Conservation (phyloP, 1,140 invertebrate species). For the Neuroterus valhalla region DNA sequence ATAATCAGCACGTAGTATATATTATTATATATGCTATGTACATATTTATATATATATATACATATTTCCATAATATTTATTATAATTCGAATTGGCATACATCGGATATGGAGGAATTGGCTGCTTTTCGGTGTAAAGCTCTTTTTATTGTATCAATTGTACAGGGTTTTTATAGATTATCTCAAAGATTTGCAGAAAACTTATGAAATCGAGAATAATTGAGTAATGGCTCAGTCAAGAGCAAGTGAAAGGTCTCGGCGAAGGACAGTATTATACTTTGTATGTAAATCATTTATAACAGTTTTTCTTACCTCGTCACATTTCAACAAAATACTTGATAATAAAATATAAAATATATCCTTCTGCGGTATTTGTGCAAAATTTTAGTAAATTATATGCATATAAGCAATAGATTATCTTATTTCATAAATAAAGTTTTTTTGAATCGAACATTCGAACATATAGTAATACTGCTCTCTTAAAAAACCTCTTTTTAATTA, state of each 20-base stretch:
- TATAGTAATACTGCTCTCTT: too few relatives aligned
- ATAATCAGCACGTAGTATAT: conserved; percentile 10
- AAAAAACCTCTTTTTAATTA: too few relatives aligned
- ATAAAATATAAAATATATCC: background rate
- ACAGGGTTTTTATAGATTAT: background rate
- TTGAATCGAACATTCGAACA: too few relatives aligned
- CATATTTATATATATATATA: conserved; percentile 2
- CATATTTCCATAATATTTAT: conserved; percentile 26
- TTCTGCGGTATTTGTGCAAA: too few relatives aligned
- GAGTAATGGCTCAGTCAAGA: background rate
- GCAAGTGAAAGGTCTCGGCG: background rate
- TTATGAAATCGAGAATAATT: background rate
- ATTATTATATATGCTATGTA: background rate
- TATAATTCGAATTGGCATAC: conserved; percentile 20
- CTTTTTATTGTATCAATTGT: conserved; percentile 6
- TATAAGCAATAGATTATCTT: too few relatives aligned
- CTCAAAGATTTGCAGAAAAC: background rate
- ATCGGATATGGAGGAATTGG: background rate
- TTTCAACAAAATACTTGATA: background rate
- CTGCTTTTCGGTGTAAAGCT: background rate
- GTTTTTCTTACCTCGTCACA: background rate
- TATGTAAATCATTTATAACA: conserved; percentile 20
- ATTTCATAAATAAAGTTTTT: too few relatives aligned
- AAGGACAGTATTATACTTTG: conserved; percentile 25
- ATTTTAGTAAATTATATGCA: too few relatives aligned